Base-by-base conservation (phyloP, 53 echinoderm and acorn worm species). In the Holothuria scabra region DNA sequence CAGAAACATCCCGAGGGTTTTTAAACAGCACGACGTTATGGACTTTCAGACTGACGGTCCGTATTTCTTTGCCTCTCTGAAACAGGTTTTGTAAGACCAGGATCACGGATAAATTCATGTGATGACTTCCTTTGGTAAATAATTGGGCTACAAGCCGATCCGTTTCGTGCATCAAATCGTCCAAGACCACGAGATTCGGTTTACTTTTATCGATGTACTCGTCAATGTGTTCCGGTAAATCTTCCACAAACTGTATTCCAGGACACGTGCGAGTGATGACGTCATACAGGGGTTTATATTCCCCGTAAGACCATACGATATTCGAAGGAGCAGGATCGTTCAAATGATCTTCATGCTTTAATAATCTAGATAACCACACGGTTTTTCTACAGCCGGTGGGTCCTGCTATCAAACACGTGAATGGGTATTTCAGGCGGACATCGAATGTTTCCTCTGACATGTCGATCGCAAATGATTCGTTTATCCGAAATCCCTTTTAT, bases 1-100 rank as follows among this genome's bases (percentile, higher is more conserved):
- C n/a, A n/a, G n/a, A n/a, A 28, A 46, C 64, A 48, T 84, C 84
- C 44, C 84, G 3, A 71, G 72, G 60, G 60, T 87, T 81, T 31
- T 87, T 87, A 63, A 87, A 87, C 14, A 87, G 46, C 26, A 41
- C 44, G 60, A 82, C 70, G 56, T 87, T 82, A 19, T 87, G 87
- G 1, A 62, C 41, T 41, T 87, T 87, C 12, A 87, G 41, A 12
- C 82, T 72, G 14, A 83, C 66, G 21, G 83, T 83, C 37, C 83
- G 32, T 28, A 84, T 66, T 46, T 84, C 84, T 69, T 84, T 84
- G 10, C 67, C 52, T 44, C 65, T 29, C 32, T 84, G 55, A 25
- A 84, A 84, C 20, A 84, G 12, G 32, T 84, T 78, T 52, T 78
- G 56, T 28, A 44, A 21, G 28, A 70, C 41, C 5, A 70, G 41